phyloP scores from a whole-genome alignment of 2,113 vertebrate species.

The Nothobranchius kuhntae region DNA sequence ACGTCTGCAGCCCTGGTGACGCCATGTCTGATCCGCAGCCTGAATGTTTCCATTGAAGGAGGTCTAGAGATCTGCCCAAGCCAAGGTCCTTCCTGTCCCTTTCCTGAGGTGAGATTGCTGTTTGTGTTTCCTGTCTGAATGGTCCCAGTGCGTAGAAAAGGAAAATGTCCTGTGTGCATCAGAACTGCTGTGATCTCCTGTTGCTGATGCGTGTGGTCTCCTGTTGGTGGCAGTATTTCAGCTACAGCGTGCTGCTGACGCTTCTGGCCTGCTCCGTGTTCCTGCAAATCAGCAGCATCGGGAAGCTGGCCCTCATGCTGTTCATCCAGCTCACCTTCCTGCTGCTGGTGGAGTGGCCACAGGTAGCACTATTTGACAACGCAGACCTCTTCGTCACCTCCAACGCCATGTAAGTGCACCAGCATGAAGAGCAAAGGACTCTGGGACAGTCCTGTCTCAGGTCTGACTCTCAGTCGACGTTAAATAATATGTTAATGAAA shows the following conservation, averaged over 20 bases:
- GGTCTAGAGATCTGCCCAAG: constrained; percentile 82
- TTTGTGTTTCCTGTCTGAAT: neutral
- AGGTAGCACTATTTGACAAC: constrained; percentile 92
- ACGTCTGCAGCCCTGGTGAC: constrained; percentile 82
- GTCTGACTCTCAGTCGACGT: too few species aligned
- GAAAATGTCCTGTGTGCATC: constrained; percentile 45
- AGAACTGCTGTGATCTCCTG: constrained; percentile 9
- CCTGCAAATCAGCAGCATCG: constrained; percentile 97
- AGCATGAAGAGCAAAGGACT: neutral
- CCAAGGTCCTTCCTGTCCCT: constrained; percentile 84
- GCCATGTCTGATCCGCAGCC: constrained; percentile 85
- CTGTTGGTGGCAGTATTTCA: constrained; percentile 86
- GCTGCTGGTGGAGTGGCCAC: constrained; percentile 90
- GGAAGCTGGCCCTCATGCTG: constrained; percentile 92
- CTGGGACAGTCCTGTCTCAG: too few species aligned
- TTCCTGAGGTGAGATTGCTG: constrained; percentile 85
- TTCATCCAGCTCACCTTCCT: constrained; percentile 89
- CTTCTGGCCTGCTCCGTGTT: constrained; percentile 96
- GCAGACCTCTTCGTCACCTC: constrained; percentile 92
- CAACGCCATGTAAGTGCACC: constrained; percentile 89
- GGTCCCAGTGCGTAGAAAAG: neutral
- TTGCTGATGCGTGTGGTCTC: constrained; percentile 7
- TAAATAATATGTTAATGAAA: too few species aligned
- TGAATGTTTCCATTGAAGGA: constrained; percentile 85
- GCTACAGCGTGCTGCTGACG: constrained; percentile 90